A percentile compares a stretch with the other conserved stretches of the same genome.
phyloP scores from a whole-genome alignment of 2,797 vertebrate species.

The Fistularia tabacaria region DNA sequence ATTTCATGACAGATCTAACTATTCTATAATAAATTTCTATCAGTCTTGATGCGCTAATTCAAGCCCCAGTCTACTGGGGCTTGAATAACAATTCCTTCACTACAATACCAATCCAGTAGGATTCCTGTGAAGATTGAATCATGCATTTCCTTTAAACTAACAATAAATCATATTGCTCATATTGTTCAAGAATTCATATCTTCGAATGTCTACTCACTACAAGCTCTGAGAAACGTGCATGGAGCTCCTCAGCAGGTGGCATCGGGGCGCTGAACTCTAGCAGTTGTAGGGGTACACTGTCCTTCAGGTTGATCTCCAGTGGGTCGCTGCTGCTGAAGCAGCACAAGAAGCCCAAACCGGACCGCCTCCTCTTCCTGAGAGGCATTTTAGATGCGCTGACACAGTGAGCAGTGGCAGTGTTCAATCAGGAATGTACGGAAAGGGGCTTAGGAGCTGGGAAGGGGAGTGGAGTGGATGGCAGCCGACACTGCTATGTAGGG shows the following conservation, averaged over 20 bases:
- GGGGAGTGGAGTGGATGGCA: conserved; percentile 49
- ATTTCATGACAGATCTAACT: no score
- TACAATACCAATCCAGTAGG: no score
- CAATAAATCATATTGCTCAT: not conserved
- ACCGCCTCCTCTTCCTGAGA: conserved; percentile 91
- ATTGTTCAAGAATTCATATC: not conserved
- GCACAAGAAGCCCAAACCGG: conserved; percentile 91
- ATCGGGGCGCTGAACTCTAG: conserved; percentile 94
- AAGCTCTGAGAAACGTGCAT: conserved; percentile 91
- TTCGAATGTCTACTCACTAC: conserved; percentile 83
- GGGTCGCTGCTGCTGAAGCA: conserved; percentile 90
- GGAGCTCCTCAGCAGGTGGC: conserved; percentile 89
- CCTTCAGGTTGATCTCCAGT: conserved; percentile 95
- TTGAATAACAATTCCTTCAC: no score
- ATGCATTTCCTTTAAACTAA: not conserved
- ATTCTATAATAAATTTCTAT: no score
- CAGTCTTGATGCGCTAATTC: no score
- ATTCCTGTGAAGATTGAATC: no score
- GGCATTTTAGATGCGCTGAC: conserved; percentile 79
- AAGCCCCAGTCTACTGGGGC: no score
- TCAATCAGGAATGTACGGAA: conserved; percentile 43
- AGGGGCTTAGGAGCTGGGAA: conserved; percentile 49
- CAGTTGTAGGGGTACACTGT: conserved; percentile 89
- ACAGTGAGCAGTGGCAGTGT: conserved; percentile 36
- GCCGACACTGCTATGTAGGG: conserved; percentile 81